Percentiles rank a stretch among this genome's conserved stretches.
Evolutionary conservation across 2,888 invertebrate species (phyloP).

Genomic region (Choreutis nemorana): DNA sequence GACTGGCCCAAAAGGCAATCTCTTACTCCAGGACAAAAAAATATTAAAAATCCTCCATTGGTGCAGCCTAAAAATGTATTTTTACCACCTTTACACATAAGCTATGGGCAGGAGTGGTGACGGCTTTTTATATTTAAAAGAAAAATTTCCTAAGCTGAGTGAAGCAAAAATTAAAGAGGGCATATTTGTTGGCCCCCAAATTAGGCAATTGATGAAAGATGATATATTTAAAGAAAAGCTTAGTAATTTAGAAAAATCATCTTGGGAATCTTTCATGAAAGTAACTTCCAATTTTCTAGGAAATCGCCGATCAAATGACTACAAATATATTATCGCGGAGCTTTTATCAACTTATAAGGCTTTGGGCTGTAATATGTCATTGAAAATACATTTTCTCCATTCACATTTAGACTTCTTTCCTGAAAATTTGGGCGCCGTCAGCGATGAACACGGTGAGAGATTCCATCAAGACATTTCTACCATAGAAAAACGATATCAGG

Average conservation of each 20-base stretch:
- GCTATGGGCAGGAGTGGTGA: too few species aligned
- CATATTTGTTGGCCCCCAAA: conserved; percentile 8
- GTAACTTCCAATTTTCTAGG: conserved; percentile 8
- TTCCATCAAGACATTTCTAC: conserved; percentile 21
- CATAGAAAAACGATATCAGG: conserved; percentile 1
- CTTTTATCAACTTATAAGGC: conserved; percentile 6
- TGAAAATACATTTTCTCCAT: conserved; percentile 8
- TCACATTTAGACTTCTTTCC: conserved; percentile 8
- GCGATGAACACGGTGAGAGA: conserved; percentile 21
- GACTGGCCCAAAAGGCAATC: too few species aligned
- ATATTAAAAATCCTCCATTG: too few species aligned
- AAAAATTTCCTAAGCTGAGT: too few species aligned
- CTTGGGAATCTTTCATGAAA: conserved; percentile 9
- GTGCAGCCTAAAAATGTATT: too few species aligned
- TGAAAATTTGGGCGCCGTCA: conserved; percentile 8
- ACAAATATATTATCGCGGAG: conserved; percentile 7
- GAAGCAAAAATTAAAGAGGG: conserved; percentile 6
- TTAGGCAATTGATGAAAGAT: conserved; percentile 9
- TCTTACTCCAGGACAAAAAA: too few species aligned
- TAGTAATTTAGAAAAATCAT: conserved; percentile 5
- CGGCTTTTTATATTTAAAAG: too few species aligned
- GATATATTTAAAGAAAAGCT: conserved; percentile 3
- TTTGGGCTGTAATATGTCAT: conserved; percentile 6
- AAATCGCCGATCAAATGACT: conserved; percentile 10
- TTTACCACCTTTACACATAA: too few species aligned